These are phyloP conservation scores for Acleris laterana DNA, from an alignment of 2,888 invertebrate genomes.

Conservation along the genomic window DNA sequence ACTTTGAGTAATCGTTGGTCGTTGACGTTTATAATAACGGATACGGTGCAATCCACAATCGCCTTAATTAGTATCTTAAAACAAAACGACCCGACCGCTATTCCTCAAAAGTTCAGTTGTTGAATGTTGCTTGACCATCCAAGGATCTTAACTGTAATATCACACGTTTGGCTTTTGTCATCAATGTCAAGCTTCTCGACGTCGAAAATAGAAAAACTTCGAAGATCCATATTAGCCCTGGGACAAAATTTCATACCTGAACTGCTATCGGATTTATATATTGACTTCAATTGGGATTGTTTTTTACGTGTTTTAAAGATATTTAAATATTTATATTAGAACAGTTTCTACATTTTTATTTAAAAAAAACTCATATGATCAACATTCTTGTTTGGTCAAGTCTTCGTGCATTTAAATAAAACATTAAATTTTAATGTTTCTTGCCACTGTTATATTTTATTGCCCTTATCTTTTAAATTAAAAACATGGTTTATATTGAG, in stretches of 20 bases:
- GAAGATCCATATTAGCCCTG: slow-evolving; percentile 75
- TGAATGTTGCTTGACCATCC: slow-evolving; percentile 76
- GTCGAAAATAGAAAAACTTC: slow-evolving; percentile 64
- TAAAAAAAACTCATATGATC: too few relatives aligned
- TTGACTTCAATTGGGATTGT: slow-evolving; percentile 45
- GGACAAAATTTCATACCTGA: slow-evolving; percentile 71
- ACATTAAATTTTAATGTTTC: too few relatives aligned
- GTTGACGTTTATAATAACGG: slow-evolving; percentile 74
- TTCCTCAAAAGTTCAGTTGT: slow-evolving; percentile 56
- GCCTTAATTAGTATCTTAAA: slow-evolving; percentile 43
- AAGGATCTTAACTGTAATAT: slow-evolving; percentile 49
- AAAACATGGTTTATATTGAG: too few relatives aligned
- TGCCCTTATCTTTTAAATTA: too few relatives aligned
- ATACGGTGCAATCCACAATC: slow-evolving; percentile 69
- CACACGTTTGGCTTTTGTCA: slow-evolving; percentile 66
- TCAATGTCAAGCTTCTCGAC: slow-evolving; percentile 60
- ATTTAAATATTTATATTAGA: too few relatives aligned
- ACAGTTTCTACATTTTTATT: too few relatives aligned
- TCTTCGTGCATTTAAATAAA: too few relatives aligned
- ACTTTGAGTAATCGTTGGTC: slow-evolving; percentile 63
- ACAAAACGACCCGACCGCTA: slow-evolving; percentile 42
- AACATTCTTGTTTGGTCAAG: too few relatives aligned
- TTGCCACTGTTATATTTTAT: too few relatives aligned
- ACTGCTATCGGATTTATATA: slow-evolving; percentile 61
- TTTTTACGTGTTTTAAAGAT: neutral